phyloP scores from a whole-genome alignment of 1,140 invertebrate species.

The Pissodes strobi region DNA sequence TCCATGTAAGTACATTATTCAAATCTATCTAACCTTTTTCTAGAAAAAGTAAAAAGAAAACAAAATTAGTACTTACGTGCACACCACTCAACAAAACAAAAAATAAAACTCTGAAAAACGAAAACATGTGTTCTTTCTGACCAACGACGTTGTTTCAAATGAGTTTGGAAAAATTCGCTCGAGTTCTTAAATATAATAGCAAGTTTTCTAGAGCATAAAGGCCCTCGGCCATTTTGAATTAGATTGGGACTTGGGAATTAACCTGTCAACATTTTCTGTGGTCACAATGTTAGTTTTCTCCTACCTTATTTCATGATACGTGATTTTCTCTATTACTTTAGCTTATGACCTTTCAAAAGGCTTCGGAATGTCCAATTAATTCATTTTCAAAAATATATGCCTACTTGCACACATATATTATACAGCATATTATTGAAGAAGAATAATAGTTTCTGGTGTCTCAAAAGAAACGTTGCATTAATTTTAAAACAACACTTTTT shows the following conservation, averaged over 20 bases:
- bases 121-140: constrained; percentile 5
- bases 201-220: constrained; percentile 38
- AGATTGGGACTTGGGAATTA: constrained; percentile 50
- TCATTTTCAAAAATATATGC: too few relatives aligned
- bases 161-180: neutral
- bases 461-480: too few relatives aligned
- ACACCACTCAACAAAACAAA: constrained; percentile 21
- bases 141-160: neutral
- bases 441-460: too few relatives aligned
- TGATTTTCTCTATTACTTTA: neutral
- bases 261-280: constrained; percentile 36
- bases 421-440: too few relatives aligned
- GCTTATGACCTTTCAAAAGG: too few relatives aligned
- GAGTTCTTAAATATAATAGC: constrained; percentile 40
- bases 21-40: too few relatives aligned
- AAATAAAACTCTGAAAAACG: constrained; percentile 6
- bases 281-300: neutral
- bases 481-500: too few relatives aligned
- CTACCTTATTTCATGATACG: neutral
- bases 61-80: constrained; percentile 25
- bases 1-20: too few relatives aligned
- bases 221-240: constrained; percentile 44
- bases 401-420: too few relatives aligned
- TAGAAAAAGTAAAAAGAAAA: too few relatives aligned
- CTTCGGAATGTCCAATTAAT: too few relatives aligned